These are phyloP conservation scores for Meandrusa payeni DNA, from an alignment of 2,888 invertebrate genomes.

Conservation along the genomic window DNA sequence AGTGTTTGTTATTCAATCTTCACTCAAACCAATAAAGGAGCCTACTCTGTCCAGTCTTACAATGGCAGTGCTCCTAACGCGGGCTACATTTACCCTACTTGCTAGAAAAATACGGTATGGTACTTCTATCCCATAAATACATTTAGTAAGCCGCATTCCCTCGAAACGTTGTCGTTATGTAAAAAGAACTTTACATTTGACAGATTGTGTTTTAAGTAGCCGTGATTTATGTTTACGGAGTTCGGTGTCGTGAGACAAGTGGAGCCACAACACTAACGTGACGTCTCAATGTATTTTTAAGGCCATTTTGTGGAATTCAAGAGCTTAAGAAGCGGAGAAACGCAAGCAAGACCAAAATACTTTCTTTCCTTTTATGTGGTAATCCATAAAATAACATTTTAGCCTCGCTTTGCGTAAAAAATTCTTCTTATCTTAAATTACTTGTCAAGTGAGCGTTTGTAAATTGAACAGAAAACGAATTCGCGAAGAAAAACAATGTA, in stretches of 20 bases:
- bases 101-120: too few species aligned
- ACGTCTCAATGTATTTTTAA: conserved; percentile 44
- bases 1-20: too few species aligned
- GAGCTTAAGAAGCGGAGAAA: conserved; percentile 31
- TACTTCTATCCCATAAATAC: too few species aligned
- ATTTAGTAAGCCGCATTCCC: too few species aligned
- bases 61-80: too few species aligned
- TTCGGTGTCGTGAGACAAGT: conserved; percentile 67
- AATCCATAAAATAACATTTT: conserved; percentile 22
- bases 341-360: conserved; percentile 13
- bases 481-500: background rate
- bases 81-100: too few species aligned
- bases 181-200: conserved; percentile 28
- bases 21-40: too few species aligned
- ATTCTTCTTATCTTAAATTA: conserved; percentile 22
- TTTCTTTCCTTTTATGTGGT: conserved; percentile 19
- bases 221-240: conserved; percentile 64
- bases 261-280: conserved; percentile 47
- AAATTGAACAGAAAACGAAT: conserved; percentile 2
- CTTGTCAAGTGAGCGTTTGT: conserved; percentile 20
- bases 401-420: conserved; percentile 11
- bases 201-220: conserved; percentile 61
- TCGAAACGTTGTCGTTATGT: conserved; percentile 1
- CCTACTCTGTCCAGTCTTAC: too few species aligned
- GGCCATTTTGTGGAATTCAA: conserved; percentile 40